Evolutionary conservation across 2,888 invertebrate species (phyloP).

Genomic region (Philereme transversata): DNA sequence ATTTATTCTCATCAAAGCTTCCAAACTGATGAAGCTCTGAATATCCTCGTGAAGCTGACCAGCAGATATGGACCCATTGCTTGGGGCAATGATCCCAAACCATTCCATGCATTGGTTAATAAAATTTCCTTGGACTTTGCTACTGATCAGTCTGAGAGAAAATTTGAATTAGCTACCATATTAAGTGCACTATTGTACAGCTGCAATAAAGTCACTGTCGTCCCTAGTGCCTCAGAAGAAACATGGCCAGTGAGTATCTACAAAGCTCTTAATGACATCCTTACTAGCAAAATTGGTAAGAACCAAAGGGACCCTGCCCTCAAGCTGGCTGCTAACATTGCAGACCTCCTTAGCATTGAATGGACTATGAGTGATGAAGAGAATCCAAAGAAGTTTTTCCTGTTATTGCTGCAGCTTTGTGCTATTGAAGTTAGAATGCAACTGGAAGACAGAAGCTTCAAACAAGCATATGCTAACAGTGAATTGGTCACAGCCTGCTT

Average conservation of each 20-base stretch:
- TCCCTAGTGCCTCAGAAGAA: slow-evolving; percentile 87
- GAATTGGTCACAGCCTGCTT: slow-evolving; percentile 93
- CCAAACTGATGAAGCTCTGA: slow-evolving; percentile 94
- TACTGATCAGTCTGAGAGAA: slow-evolving; percentile 93
- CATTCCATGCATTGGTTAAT: slow-evolving; percentile 92
- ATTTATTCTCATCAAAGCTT: slow-evolving; percentile 95
- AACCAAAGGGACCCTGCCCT: slow-evolving; percentile 95
- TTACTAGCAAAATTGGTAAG: slow-evolving; percentile 93
- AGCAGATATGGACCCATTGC: slow-evolving; percentile 88
- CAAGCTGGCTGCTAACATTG: slow-evolving; percentile 90
- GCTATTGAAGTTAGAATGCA: slow-evolving; percentile 98
- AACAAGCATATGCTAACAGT: slow-evolving; percentile 89
- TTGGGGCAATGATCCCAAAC: slow-evolving; percentile 91
- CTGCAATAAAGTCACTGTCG: slow-evolving; percentile 87
- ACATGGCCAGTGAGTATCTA: slow-evolving; percentile 93
- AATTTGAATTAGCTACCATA: slow-evolving; percentile 94
- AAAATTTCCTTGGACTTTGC: slow-evolving; percentile 94
- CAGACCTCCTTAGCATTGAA: slow-evolving; percentile 92
- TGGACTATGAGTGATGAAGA: slow-evolving; percentile 93
- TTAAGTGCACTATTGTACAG: slow-evolving; percentile 89
- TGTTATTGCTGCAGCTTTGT: slow-evolving; percentile 92
- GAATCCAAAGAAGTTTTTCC: slow-evolving; percentile 91
- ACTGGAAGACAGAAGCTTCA: slow-evolving; percentile 92
- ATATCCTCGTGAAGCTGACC: slow-evolving; percentile 90
- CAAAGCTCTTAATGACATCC: slow-evolving; percentile 92